Conservation (phyloP, 2,113 vertebrate genomes). For the Ochotona curzoniae region DNA sequence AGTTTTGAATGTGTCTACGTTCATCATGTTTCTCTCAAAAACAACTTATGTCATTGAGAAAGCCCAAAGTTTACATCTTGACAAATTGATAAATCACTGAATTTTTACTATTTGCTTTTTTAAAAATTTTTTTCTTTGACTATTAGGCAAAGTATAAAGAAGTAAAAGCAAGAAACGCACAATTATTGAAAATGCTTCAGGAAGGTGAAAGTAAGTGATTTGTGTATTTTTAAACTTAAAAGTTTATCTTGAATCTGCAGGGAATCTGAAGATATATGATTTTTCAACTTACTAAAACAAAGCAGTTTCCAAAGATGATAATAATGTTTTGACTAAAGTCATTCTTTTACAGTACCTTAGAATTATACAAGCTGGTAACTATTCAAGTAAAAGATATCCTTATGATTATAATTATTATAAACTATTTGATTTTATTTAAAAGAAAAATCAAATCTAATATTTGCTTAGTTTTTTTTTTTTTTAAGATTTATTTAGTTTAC, state of each 20-base stretch:
- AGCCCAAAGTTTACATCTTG: slow-evolving; percentile 8
- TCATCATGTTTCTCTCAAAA: slow-evolving; percentile 36
- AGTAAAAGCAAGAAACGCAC: slow-evolving; percentile 88
- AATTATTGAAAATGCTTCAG: slow-evolving; percentile 87
- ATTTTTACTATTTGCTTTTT: slow-evolving; percentile 40
- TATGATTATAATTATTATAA: slow-evolving; percentile 38
- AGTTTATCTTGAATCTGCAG: slow-evolving; percentile 31
- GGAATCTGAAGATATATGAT: slow-evolving; percentile 22
- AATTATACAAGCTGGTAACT: slow-evolving; percentile 3
- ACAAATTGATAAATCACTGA: slow-evolving; percentile 24
- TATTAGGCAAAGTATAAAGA: slow-evolving; percentile 87
- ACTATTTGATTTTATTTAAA: slow-evolving; percentile 12
- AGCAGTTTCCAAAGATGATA: not conserved
- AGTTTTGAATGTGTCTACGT: slow-evolving; percentile 31
- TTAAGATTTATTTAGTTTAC: no score
- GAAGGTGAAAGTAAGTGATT: slow-evolving; percentile 88
- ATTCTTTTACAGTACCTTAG: slow-evolving; percentile 16
- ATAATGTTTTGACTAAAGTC: slow-evolving; percentile 1
- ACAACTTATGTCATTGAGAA: slow-evolving; percentile 36
- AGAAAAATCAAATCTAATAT: slow-evolving; percentile 18
- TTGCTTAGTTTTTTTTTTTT: not conserved
- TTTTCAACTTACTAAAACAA: slow-evolving; percentile 54
- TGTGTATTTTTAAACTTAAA: slow-evolving; percentile 55
- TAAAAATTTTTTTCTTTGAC: slow-evolving; percentile 66
- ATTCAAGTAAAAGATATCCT: not conserved